A percentile compares a stretch with the other conserved stretches of the same genome.
These are phyloP conservation scores for Phymanthus crucifer DNA, from an alignment of 92 coral and sea anemone species.

Conservation along the genomic window DNA sequence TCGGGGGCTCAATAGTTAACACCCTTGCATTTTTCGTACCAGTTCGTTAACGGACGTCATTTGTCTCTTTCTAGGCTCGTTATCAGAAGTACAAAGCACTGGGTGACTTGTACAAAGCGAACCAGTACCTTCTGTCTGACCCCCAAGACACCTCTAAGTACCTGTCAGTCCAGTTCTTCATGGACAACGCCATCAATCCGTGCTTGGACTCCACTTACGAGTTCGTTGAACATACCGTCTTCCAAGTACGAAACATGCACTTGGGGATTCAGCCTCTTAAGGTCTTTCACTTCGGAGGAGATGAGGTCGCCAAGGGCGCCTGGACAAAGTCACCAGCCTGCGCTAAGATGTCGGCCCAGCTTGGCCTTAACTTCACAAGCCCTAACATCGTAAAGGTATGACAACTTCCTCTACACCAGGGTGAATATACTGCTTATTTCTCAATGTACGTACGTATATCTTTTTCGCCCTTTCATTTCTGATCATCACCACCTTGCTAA, in stretches of 20 bases:
- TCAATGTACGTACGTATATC: too few species aligned
- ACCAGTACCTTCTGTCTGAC: conserved; percentile 73
- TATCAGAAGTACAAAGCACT: conserved; percentile 60
- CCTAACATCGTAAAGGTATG: conserved; percentile 70
- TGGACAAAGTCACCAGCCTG: conserved; percentile 98
- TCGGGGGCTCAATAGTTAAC: too few species aligned
- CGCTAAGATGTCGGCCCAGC: conserved; percentile 60
- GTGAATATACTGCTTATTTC: not conserved
- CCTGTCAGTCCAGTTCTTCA: conserved; percentile 91
- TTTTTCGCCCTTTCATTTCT: not conserved
- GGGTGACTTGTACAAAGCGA: conserved; percentile 67
- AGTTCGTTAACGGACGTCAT: not conserved
- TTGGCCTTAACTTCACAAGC: conserved; percentile 82
- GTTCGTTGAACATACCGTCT: conserved; percentile 81
- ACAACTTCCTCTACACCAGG: not conserved
- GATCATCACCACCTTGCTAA: not conserved
- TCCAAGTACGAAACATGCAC: conserved; percentile 68
- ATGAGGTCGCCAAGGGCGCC: conserved; percentile 95
- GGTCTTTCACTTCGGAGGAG: conserved; percentile 92
- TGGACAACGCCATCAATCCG: conserved; percentile 95
- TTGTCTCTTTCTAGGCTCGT: conserved; percentile 20
- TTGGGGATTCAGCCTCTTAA: conserved; percentile 75
- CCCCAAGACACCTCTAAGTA: conserved; percentile 82
- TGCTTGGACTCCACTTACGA: conserved; percentile 90
- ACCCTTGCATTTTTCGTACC: not conserved